Evolutionary conservation across 2,888 invertebrate species (phyloP), one percentile per base, ranked within the genome.

Genomic region (Dynastes grantii): DNA sequence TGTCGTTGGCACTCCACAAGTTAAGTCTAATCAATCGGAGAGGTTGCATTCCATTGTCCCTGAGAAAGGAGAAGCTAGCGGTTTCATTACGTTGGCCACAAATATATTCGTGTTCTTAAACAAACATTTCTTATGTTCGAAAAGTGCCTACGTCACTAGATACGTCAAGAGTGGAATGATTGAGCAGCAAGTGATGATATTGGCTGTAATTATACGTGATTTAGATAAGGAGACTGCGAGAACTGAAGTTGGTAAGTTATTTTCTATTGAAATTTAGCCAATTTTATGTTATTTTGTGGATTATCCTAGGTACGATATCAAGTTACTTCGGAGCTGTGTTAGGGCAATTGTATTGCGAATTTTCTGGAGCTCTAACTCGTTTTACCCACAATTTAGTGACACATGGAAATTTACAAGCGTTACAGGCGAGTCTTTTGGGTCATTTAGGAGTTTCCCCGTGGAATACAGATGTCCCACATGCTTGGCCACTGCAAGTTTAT

Each of bases 131-230:
- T 91, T 97, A 81, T 93, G 93, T 84, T 93, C 93, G 83, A 93
- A 92, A 84, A 94, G 92, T 82, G 92, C 91, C n/a, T 93, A 92
- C 84, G 90, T 94, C 76, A 90, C 92, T 73, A 90, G 92, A 81
- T 94, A 94, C 85, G 93, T 93, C 1, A 93, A 94, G 82, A 91
- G 91, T 55, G 94, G 94, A 53, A 89, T 96, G 45, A 94, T 95
- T 77, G 97, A 97, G 85, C 95, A 97, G 68, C 97, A 98, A 88
- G 96, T 97, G 91, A 93, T 95, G 9, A 92, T 96, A 82, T 90
- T 98, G 79, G 96, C 97, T 0, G 95, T 96, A 6, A 94, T 98
- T 65, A 94, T 98, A 73, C 93, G 95, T 84, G 98, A 98, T 88
- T 91, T 98, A 76, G 98, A 98, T 89, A 92, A 95, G 75, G 98